Percentiles rank a stretch among this genome's conserved stretches.
phyloP scores from a whole-genome alignment of 1,140 invertebrate species.

The Drosophila sechellia region DNA sequence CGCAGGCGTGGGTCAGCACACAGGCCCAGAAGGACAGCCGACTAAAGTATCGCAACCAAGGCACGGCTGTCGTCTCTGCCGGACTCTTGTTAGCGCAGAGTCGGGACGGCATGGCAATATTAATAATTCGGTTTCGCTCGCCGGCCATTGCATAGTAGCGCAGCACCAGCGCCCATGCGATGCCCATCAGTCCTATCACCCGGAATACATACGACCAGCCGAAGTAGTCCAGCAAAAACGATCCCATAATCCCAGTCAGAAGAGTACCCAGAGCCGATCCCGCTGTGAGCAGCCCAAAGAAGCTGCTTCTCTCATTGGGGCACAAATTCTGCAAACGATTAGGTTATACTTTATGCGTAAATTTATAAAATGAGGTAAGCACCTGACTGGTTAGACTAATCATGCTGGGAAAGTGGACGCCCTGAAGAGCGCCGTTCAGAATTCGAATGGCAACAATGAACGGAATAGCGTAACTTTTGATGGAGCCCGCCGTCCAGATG shows the following conservation, averaged over 20 bases:
- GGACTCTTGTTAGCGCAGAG: slow-evolving; percentile 68
- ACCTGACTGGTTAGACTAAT: slow-evolving; percentile 89
- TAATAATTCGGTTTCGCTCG: slow-evolving; percentile 77
- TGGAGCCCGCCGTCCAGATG: slow-evolving; percentile 86
- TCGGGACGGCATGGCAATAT: slow-evolving; percentile 73
- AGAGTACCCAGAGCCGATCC: slow-evolving; percentile 88
- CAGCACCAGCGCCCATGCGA: slow-evolving; percentile 78
- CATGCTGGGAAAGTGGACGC: slow-evolving; percentile 89
- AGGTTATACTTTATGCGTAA: not conserved
- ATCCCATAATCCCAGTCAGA: slow-evolving; percentile 89
- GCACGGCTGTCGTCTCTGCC: slow-evolving; percentile 62
- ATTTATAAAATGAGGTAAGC: slow-evolving; percentile 47
- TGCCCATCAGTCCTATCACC: slow-evolving; percentile 87
- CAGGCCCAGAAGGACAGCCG: slow-evolving; percentile 86
- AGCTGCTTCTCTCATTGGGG: slow-evolving; percentile 88
- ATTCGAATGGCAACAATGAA: slow-evolving; percentile 87
- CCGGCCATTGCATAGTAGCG: slow-evolving; percentile 83
- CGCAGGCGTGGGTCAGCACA: slow-evolving; percentile 90
- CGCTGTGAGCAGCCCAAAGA: slow-evolving; percentile 89
- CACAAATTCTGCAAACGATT: slow-evolving; percentile 84
- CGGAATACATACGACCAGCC: slow-evolving; percentile 90
- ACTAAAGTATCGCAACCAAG: slow-evolving; percentile 80
- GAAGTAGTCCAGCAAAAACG: slow-evolving; percentile 88
- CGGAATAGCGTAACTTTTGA: slow-evolving; percentile 86
- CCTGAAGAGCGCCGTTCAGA: slow-evolving; percentile 89